Evolutionary conservation across 2,888 invertebrate genomes (phyloP).

Genomic region (Morinoia aosen): DNA sequence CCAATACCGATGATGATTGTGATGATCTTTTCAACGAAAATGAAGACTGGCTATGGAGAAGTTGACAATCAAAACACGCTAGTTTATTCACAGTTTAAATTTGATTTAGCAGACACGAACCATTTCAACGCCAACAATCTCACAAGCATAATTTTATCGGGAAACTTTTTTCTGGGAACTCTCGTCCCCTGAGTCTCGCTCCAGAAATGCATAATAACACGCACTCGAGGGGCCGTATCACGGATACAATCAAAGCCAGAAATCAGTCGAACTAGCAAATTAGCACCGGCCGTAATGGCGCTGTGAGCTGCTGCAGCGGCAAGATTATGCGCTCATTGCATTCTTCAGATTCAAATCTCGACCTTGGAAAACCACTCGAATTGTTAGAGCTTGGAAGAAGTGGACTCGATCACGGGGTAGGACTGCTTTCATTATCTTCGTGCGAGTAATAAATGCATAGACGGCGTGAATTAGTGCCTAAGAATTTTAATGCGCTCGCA

Average conservation of each 20-base stretch:
- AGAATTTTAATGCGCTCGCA: background rate
- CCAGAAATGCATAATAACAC: background rate
- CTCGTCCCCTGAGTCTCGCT: background rate
- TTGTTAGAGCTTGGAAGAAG: background rate
- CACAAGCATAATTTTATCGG: background rate
- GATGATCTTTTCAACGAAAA: background rate
- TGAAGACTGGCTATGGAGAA: too few relatives aligned
- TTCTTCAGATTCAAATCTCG: conserved; percentile 17
- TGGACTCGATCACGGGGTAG: background rate
- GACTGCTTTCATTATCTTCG: background rate
- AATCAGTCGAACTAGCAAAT: background rate
- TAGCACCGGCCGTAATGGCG: background rate
- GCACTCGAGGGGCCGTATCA: background rate
- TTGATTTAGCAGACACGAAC: background rate
- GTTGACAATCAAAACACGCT: background rate
- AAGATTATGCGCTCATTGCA: background rate
- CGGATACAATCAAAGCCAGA: background rate
- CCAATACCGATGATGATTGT: background rate
- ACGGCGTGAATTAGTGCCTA: background rate
- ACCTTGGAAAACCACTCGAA: background rate
- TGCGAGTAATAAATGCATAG: background rate
- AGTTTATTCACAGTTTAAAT: background rate
- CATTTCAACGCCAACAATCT: background rate
- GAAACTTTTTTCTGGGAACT: background rate
- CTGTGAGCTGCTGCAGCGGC: background rate